Conservation (phyloP, 2,888 invertebrate genomes). For the Drosophila subsilvestris region DNA sequence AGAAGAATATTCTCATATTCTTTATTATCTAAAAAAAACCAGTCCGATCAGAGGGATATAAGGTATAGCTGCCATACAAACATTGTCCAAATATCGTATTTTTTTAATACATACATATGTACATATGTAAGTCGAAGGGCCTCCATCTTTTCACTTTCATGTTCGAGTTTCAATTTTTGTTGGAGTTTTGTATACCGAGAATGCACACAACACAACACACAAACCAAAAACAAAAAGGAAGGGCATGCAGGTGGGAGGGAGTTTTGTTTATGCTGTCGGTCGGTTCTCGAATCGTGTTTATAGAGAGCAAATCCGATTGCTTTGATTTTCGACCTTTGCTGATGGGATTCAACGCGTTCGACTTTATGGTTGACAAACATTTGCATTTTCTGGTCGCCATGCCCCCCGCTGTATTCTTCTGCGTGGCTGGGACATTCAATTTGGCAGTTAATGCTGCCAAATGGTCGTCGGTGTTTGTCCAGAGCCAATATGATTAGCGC, state of each 20-base stretch:
- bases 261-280: constrained; percentile 9
- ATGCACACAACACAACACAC: too few species aligned
- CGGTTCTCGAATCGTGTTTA: neutral
- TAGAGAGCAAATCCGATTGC: neutral
- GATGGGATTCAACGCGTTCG: constrained; percentile 16
- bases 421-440: constrained; percentile 27
- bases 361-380: neutral
- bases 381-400: neutral
- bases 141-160: too few species aligned
- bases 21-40: too few species aligned
- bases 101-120: too few species aligned
- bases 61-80: too few species aligned
- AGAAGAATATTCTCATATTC: too few species aligned
- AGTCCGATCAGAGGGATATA: too few species aligned
- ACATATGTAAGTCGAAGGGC: too few species aligned
- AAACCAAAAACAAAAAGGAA: too few species aligned
- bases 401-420: neutral
- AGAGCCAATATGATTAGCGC: constrained; percentile 77
- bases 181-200: too few species aligned
- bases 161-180: too few species aligned
- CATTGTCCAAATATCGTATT: too few species aligned
- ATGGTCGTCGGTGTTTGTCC: constrained; percentile 65
- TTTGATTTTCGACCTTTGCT: constrained; percentile 33
- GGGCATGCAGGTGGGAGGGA: constrained; percentile 2
- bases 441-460: constrained; percentile 43